Base-by-base conservation (phyloP, 2,888 invertebrate genomes). In the Nezara viridula region DNA sequence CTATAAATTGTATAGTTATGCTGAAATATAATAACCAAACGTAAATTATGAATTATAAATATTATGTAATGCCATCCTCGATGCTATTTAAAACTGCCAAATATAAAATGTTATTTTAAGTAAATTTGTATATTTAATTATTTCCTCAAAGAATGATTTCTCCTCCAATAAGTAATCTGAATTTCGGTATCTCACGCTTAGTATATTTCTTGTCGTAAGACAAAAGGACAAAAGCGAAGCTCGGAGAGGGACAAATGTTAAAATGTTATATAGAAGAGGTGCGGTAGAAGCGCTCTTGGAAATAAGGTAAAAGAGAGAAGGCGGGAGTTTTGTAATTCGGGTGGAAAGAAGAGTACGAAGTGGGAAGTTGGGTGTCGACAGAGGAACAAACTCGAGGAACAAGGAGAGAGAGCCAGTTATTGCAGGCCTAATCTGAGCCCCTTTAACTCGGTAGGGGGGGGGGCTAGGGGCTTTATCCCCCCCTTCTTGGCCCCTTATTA, bases 251-350 rank as follows among this genome's bases (percentile, higher is more conserved):
- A 40, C 77, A 77, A 37, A 77, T 77, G 77, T 77, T 77, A 77
- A 77, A 77, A 77, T 77, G 77, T 37, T 40, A 21, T 37, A 40
- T 21, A 77, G 10, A 12, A 24, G 77, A 14, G 40, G 12, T 1
- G 37, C 14, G 66, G 27, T 32, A 40, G 77, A 77, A 40, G 77
- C 77, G 40, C 40, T 77, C 40, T 21, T 40, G 24, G 40, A 77
- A 77, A 77, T 77, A 77, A 77, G 77, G 40, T 77, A 40, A 77
- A 77, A 77, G 77, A 77, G 77, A 77, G 40, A 40, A 77, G 77
- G 77, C 16, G 77, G 40, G 77, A 77, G 77, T 77, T 77, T 37
- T 77, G 77, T 77, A 77, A 77, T 77, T 77, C 77, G 37, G 77
- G 10, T 14, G 27, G 40, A 40, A 77, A 77, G 77, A 40, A 40